Evolutionary conservation across 2,113 vertebrate species (phyloP).

Genomic region (Dascyllus trimaculatus): DNA sequence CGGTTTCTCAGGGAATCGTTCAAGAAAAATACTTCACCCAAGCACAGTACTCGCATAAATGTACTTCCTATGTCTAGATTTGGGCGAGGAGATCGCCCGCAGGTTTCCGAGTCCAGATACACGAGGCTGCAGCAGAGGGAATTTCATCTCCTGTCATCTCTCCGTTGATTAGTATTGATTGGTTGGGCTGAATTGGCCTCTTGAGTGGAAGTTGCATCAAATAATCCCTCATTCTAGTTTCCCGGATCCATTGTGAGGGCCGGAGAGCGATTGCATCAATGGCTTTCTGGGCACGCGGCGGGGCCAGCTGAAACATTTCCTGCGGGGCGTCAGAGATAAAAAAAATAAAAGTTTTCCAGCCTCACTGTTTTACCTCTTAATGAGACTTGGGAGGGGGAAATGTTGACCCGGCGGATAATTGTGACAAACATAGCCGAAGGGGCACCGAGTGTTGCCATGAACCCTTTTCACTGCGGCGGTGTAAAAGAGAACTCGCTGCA

Average conservation of each 20-base stretch:
- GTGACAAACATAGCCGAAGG: slow-evolving; percentile 58
- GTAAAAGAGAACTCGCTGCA: slow-evolving; percentile 47
- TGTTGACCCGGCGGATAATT: slow-evolving; percentile 73
- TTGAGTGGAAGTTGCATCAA: slow-evolving; percentile 86
- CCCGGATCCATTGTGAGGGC: slow-evolving; percentile 74
- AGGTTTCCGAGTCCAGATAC: slow-evolving; percentile 41
- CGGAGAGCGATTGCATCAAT: slow-evolving; percentile 74
- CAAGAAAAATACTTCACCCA: neutral
- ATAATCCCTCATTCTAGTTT: slow-evolving; percentile 84
- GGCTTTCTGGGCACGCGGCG: slow-evolving; percentile 56
- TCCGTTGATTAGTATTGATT: slow-evolving; percentile 88
- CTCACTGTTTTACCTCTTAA: slow-evolving; percentile 68
- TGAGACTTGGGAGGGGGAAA: slow-evolving; percentile 63
- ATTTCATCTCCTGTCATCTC: slow-evolving; percentile 81
- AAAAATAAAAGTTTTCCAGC: slow-evolving; percentile 46
- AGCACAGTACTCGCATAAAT: neutral
- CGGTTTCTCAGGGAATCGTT: too few relatives aligned
- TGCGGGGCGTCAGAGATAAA: neutral
- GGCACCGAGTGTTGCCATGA: slow-evolving; percentile 36
- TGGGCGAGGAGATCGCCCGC: slow-evolving; percentile 15
- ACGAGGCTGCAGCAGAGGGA: slow-evolving; percentile 62
- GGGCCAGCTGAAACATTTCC: slow-evolving; percentile 71
- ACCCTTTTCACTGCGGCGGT: slow-evolving; percentile 44
- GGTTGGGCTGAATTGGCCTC: slow-evolving; percentile 82
- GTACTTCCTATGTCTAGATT: neutral